phyloP scores from a whole-genome alignment of 2,113 vertebrate species.

The Odobenus rosmarus region DNA sequence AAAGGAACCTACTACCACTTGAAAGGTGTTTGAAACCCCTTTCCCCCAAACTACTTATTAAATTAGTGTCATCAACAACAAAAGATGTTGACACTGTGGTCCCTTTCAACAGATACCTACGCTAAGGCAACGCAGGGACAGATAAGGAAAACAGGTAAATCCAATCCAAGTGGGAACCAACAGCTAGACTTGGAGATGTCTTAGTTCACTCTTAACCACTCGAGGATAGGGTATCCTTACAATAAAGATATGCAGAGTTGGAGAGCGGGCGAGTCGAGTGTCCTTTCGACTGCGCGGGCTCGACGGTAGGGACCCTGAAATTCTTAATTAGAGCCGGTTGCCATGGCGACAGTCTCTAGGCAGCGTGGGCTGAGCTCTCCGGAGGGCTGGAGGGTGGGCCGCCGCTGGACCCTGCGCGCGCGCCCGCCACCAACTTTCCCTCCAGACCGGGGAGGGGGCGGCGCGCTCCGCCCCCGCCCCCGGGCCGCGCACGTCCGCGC shows the following conservation, averaged over 20 bases:
- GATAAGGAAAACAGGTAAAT: slow-evolving; percentile 36
- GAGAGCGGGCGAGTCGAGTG: neutral
- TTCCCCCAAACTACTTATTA: neutral
- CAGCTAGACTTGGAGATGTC: neutral
- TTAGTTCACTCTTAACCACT: neutral
- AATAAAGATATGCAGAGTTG: slow-evolving; percentile 53
- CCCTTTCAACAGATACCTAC: neutral
- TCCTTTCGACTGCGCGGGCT: slow-evolving; percentile 53
- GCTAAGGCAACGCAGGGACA: neutral
- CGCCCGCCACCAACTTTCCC: slow-evolving; percentile 78
- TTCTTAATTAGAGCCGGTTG: slow-evolving; percentile 73
- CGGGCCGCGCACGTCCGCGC: slow-evolving; percentile 77
- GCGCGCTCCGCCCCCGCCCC: slow-evolving; percentile 72
- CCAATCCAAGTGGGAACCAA: neutral
- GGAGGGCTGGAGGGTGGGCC: slow-evolving; percentile 73
- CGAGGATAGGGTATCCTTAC: neutral
- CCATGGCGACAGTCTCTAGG: slow-evolving; percentile 76
- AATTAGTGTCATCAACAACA: neutral
- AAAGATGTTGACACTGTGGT: slow-evolving; percentile 28
- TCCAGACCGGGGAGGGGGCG: slow-evolving; percentile 62
- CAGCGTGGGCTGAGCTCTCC: slow-evolving; percentile 63
- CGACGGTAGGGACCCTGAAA: slow-evolving; percentile 72
- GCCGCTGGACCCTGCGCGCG: slow-evolving; percentile 76
- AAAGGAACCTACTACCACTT: slow-evolving; percentile 34
- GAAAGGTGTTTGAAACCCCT: neutral